These are phyloP conservation scores for Adelognathus sp. DNA, from an alignment of 2,888 invertebrate species.

Conservation along the genomic window DNA sequence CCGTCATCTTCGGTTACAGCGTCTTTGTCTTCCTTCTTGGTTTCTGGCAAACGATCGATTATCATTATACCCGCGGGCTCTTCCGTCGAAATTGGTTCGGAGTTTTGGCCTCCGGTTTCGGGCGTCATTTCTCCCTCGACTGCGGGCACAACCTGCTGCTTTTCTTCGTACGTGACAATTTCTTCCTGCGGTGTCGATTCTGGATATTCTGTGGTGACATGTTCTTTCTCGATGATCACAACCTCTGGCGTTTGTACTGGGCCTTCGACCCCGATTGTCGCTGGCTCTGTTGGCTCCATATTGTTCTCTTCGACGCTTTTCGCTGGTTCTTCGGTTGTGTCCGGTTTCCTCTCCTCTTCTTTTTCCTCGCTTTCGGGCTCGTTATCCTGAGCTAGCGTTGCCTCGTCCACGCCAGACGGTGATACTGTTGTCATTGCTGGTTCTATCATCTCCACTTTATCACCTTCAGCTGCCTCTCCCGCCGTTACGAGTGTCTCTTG, in stretches of 20 bases:
- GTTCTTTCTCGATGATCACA: conserved; percentile 11
- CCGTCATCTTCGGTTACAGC: conserved; percentile 62
- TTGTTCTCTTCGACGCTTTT: conserved; percentile 31
- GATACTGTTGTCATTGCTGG: neutral
- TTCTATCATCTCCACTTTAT: conserved; percentile 1
- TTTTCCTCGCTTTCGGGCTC: conserved; percentile 35
- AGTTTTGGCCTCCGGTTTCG: neutral
- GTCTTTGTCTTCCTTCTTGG: conserved; percentile 74
- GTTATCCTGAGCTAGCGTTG: conserved; percentile 1
- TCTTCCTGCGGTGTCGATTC: neutral
- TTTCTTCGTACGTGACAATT: neutral
- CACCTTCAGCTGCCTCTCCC: conserved; percentile 13
- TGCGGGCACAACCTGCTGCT: conserved; percentile 25
- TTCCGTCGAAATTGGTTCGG: conserved; percentile 61
- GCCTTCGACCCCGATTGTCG: conserved; percentile 39
- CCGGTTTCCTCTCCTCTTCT: too few relatives aligned
- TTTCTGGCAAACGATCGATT: conserved; percentile 69
- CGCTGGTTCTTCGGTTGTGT: conserved; percentile 22
- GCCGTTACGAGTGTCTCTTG: conserved; percentile 18
- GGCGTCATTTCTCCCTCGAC: conserved; percentile 44
- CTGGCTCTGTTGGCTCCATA: conserved; percentile 31
- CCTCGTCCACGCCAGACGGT: neutral
- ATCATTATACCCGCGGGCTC: conserved; percentile 71
- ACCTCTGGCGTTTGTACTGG: conserved; percentile 39
- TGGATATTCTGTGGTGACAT: neutral